Base-by-base conservation (phyloP, 2,888 invertebrate species). In the Phrixothrix hirtus region DNA sequence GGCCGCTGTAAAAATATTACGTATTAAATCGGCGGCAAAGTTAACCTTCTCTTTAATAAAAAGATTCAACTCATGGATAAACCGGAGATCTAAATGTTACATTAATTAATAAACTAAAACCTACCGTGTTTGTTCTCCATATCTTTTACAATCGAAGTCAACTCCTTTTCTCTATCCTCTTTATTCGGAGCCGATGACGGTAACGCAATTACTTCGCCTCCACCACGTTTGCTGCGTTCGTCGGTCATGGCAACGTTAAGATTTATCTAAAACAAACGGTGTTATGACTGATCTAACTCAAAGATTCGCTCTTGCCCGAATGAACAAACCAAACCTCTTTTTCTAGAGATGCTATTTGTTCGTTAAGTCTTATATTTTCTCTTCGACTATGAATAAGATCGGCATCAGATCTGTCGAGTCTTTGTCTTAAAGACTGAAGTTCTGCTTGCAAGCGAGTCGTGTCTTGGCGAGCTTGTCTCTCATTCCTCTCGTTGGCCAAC, bases 61-160 rank as follows among this genome's bases (percentile, higher is more conserved):
- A n/a, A 21, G 42, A 47, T 52, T 75, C 75, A 75, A 75, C 75
- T 75, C 75, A 75, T 74, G 74, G 70, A 69, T 55, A 61, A 64
- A 64, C 64, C 37, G 39, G 27, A 2, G 15, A 34, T 11, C 12
- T 10, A 26, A 14, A 21, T 29, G 25, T 4, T 6, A 11, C 7
- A n/a, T 21, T 26, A 10, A 5, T 37, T 5, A 25, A 25, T 5
- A 25, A 25, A 27, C 21, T 25, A 38, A 26, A 49, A 77, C 85
- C 79, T 81, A 92, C 92, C 89, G 77, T 92, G 90, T 73, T 90
- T 92, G 16, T 85, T 84, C 68, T 92, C 91, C 82, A 92, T 86
- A 44, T 88, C 85, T 57, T 86, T 84, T 34, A 92, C 81, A 77
- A 89, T 83, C 11, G 87, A 82, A 15, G 87, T 81, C 44, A 91